Conservation (phyloP, 2,113 vertebrate genomes). For the Trogon surrucura region DNA sequence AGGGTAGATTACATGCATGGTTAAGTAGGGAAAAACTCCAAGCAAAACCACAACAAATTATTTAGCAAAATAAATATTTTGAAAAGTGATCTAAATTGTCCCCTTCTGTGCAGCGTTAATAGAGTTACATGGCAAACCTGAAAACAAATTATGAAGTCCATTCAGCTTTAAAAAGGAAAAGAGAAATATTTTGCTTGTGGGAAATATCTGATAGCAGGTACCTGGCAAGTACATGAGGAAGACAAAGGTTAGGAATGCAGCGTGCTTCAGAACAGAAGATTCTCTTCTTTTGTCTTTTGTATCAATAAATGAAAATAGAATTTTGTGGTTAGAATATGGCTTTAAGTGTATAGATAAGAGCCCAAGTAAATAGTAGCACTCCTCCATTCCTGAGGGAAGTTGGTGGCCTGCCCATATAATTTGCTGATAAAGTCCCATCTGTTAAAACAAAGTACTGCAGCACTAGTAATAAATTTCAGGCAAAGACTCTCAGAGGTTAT, state of each 20-base stretch:
- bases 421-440: slow-evolving; percentile 86
- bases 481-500: slow-evolving; percentile 72
- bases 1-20: neutral
- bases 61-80: slow-evolving; percentile 4
- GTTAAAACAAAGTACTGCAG: slow-evolving; percentile 81
- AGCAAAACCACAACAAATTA: neutral
- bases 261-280: slow-evolving; percentile 26
- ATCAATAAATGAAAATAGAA: slow-evolving; percentile 71
- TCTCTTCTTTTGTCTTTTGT: slow-evolving; percentile 65
- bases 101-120: neutral
- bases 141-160: neutral
- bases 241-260: slow-evolving; percentile 2
- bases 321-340: slow-evolving; percentile 72
- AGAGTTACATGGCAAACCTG: neutral
- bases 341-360: slow-evolving; percentile 79
- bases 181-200: neutral
- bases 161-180: neutral
- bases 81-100: neutral
- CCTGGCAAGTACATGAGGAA: neutral
- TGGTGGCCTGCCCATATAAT: slow-evolving; percentile 80
- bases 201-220: neutral
- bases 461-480: slow-evolving; percentile 77
- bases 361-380: slow-evolving; percentile 73
- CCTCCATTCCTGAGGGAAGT: slow-evolving; percentile 76
- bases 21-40: neutral